phyloP scores from a whole-genome alignment of 1,140 invertebrate genomes.

The Ridgeia piscesae region DNA sequence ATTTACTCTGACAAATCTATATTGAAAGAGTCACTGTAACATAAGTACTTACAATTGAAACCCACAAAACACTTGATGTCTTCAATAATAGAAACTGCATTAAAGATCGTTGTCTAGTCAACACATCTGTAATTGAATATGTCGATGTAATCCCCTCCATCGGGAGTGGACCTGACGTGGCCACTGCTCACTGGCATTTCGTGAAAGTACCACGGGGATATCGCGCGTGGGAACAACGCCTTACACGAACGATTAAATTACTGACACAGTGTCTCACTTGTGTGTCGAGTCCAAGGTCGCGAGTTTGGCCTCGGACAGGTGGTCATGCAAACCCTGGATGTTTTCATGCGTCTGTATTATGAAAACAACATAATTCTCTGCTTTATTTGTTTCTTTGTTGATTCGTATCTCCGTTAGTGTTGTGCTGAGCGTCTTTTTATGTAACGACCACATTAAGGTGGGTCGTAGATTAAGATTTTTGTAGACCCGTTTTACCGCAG shows the following conservation, averaged over 20 bases:
- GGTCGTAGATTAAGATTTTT: too few relatives aligned
- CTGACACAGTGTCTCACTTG: not conserved
- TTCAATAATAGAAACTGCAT: not conserved
- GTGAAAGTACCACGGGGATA: not conserved
- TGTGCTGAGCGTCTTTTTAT: too few relatives aligned
- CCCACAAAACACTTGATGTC: not conserved
- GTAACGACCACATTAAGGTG: too few relatives aligned
- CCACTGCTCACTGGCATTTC: not conserved
- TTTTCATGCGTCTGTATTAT: too few relatives aligned
- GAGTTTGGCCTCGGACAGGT: not conserved
- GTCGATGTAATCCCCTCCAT: not conserved
- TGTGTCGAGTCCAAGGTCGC: not conserved
- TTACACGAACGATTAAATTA: not conserved
- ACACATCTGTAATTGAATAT: not conserved
- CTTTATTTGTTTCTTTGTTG: too few relatives aligned
- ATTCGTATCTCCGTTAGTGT: too few relatives aligned
- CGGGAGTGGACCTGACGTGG: not conserved
- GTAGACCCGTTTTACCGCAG: too few relatives aligned
- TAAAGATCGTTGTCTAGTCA: not conserved
- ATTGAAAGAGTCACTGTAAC: not conserved
- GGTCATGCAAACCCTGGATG: too few relatives aligned
- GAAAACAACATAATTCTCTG: too few relatives aligned
- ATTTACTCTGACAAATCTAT: not conserved
- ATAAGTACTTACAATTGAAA: not conserved
- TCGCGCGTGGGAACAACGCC: not conserved